phyloP scores from a whole-genome alignment of 2,797 vertebrate genomes.

The Gymnothorax reevesii region DNA sequence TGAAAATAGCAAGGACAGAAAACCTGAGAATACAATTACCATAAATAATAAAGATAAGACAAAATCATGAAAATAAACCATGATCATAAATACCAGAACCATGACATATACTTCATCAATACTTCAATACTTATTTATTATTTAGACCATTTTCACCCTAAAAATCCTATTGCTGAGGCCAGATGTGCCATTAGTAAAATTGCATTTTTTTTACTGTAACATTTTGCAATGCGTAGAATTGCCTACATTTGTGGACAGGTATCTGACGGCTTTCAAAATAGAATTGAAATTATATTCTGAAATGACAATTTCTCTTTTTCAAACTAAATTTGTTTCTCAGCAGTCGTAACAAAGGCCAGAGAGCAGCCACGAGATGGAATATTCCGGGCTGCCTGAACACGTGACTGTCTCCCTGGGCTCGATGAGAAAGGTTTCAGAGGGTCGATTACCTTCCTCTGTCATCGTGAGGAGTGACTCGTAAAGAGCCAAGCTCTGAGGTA shows the following conservation, averaged over 20 bases:
- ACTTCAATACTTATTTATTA: no score
- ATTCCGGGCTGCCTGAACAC: not conserved
- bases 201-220: not conserved
- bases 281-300: not conserved
- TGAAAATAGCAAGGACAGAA: no score
- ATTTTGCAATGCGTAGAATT: not conserved
- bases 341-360: not conserved
- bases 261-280: not conserved
- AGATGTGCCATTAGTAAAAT: not conserved
- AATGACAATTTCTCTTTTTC: not conserved
- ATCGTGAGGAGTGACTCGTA: no score
- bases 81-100: no score
- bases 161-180: not conserved
- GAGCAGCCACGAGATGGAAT: not conserved
- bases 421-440: not conserved
- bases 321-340: not conserved
- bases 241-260: not conserved
- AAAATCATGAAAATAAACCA: no score
- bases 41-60: no score
- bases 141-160: not conserved
- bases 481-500: no score
- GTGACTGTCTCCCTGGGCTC: not conserved
- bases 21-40: no score
- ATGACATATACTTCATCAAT: no score
- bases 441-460: not conserved